Percentiles rank a stretch among this genome's conserved stretches.
phyloP scores from a whole-genome alignment of 2,888 invertebrate species.

The Plutella xylostella region DNA sequence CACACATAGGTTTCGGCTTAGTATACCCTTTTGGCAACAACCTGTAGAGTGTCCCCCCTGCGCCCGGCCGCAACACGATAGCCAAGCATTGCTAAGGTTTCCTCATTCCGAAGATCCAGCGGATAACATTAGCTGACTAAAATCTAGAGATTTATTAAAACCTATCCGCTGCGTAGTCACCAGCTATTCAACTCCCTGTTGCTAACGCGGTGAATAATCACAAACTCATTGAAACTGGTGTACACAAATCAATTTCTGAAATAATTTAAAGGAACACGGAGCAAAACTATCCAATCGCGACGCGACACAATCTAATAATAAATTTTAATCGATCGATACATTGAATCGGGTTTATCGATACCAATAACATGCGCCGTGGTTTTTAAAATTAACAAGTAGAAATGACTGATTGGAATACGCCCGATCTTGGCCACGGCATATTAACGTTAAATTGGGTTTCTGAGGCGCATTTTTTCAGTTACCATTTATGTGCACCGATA shows the following conservation, averaged over 20 bases:
- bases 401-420: constrained; percentile 63
- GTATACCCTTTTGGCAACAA: too few relatives aligned
- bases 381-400: constrained; percentile 62
- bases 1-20: too few relatives aligned
- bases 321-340: constrained; percentile 3
- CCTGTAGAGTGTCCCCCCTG: too few relatives aligned
- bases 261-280: too few relatives aligned
- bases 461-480: constrained; percentile 52
- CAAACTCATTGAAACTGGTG: too few relatives aligned
- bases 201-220: too few relatives aligned
- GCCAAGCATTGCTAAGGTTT: constrained; percentile 5
- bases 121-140: constrained; percentile 4
- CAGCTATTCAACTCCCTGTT: too few relatives aligned
- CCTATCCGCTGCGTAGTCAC: too few relatives aligned
- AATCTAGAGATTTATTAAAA: too few relatives aligned
- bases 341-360: constrained; percentile 26
- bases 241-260: too few relatives aligned
- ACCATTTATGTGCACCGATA: constrained; percentile 44
- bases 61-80: background rate
- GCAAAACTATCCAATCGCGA: too few relatives aligned
- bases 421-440: constrained; percentile 56
- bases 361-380: constrained; percentile 65
- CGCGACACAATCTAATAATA: background rate
- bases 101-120: constrained; percentile 4
- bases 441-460: constrained; percentile 66